Evolutionary conservation across 2,113 vertebrate species (phyloP), one percentile per base, ranked within the genome.

Genomic region (Tragelaphus imberbis): DNA sequence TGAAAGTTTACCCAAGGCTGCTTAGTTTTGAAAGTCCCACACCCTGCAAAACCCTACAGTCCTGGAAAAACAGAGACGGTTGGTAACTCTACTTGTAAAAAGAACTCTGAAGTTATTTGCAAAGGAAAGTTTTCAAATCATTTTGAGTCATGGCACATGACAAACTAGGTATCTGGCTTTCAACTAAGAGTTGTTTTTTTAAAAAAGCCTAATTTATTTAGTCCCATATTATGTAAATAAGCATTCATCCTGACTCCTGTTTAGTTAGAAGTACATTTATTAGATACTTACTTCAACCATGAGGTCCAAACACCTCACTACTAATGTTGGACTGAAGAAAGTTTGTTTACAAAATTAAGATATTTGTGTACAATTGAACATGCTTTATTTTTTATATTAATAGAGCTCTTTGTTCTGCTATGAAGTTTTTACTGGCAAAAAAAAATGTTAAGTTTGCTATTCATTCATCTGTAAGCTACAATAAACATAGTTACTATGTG

Each of bases 361-460:
- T 75, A 86, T 30, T 63, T 80, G 68, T 71, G 12, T 75, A 81
- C 6, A 79, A 65, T 81, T n/a, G 5, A 7, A 30, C n/a, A 59
- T 80, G 30, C 85, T 95, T 84, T 84, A 25, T 88, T 88, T 95
- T 96, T 91, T 81, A 96, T 77, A 77, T 89, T 93, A 97, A 65
- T 87, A 56, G 71, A 68, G 36, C 79, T 84, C 59, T 79, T 95
- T 77, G 36, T 75, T 94, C 91, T 81, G 28, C 47, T 59, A 77
- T 33, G 80, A 93, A 98, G 91, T 65, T 92, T 77, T 90, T 65
- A 51, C 58, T 28, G 27, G 92, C 40, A 84, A 89, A 95, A 96
- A 80, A 80, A 4, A 89, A 93, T 87, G 51, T 23, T 49, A 44
- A 53, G 55, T 79, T 59, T 96, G 21, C 49, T 63, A 63, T 75